Evolutionary conservation across 2,797 vertebrate species (phyloP), one percentile per base, ranked within the genome.

Genomic region (Sus cebifrons): DNA sequence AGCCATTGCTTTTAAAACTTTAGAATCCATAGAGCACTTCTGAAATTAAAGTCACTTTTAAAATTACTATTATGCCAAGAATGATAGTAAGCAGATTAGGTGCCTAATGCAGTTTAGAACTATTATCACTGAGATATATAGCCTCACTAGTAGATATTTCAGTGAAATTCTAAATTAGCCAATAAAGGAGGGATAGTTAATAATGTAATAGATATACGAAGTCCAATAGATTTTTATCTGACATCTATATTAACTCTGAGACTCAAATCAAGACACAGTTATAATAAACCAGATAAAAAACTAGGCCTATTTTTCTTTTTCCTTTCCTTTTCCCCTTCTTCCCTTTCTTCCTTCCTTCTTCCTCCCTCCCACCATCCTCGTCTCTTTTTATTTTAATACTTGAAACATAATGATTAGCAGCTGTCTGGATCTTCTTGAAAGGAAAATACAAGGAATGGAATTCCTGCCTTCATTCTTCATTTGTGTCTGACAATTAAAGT

Each of bases 321-420:
- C 29, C 36, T 16, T 17, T 1, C 18, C 3, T 15, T 52, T 21
- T 6, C 1, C 52, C 3, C 4, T 3, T 16, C 4, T 3, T 29
- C 9, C 5, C 12, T 27, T 4, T 3, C 13, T 23, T 9, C 73
- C 12, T 40, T 2, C 7, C 11, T 25, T 15, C 7, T 8, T 10
- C 4, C 12, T 49, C 9, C 4, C 2, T 32, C 4, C 36, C 23
- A n/a, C 8, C 9, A 1, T 60, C 15, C 6, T 62, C 13, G 11
- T 4, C 32, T 8, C 8, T 67, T 23, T 23, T 4, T 29, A 23
- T 13, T 52, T 44, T 9, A 23, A 12, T 21, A 52, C 14, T 68
- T 64, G 15, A 56, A 58, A 44, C 29, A 71, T 94, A 95, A 97
- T 88, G 58, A 96, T 91, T 97, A 97, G 58, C 78, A 97, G 70